phyloP scores from a whole-genome alignment of 2,113 vertebrate species.

The Onychostoma macrolepis region DNA sequence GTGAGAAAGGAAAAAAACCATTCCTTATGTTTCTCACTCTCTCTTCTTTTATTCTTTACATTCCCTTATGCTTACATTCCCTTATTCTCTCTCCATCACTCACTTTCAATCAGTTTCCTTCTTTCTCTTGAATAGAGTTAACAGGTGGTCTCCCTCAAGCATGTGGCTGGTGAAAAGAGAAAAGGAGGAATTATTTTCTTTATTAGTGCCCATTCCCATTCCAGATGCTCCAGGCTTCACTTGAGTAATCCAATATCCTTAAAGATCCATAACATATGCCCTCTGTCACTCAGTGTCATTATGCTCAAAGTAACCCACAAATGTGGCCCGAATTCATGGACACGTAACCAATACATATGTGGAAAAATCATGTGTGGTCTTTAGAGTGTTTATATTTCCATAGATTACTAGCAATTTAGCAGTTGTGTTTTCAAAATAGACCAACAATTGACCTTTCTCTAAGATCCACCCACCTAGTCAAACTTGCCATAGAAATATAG shows the following conservation, averaged over 20 bases:
- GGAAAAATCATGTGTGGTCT: background rate
- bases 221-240: constrained; percentile 14
- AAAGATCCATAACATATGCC: constrained; percentile 17
- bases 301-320: background rate
- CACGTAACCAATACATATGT: background rate
- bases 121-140: constrained; percentile 1
- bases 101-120: background rate
- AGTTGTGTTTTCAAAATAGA: background rate
- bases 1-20: background rate
- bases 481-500: background rate
- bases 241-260: constrained; percentile 41
- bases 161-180: constrained; percentile 14
- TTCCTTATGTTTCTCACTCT: background rate
- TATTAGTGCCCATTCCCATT: background rate
- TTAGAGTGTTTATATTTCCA: background rate
- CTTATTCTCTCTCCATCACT: constrained; percentile 5
- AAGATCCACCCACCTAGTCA: background rate
- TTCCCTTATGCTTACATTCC: background rate
- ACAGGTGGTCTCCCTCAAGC: constrained; percentile 13
- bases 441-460: background rate
- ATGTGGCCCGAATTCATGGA: background rate
- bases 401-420: background rate
- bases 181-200: background rate
- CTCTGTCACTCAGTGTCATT: constrained; percentile 15
- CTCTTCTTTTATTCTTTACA: background rate